Evolutionary conservation across 2,113 vertebrate genomes (phyloP).

Genomic region (Cynocephalus volans): DNA sequence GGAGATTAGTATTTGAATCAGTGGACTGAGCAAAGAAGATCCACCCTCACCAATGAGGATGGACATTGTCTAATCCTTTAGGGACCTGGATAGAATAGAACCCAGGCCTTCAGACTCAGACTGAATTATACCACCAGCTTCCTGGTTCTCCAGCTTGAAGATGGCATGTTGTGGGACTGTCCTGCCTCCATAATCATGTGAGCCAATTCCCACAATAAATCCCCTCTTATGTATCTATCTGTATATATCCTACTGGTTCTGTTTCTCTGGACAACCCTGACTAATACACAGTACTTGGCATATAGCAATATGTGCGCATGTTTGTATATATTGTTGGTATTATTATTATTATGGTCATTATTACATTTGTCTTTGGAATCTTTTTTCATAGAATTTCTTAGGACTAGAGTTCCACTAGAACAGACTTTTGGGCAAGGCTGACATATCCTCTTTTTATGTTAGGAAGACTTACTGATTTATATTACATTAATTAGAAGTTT

Average conservation of each 20-base stretch:
- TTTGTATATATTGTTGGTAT: background rate
- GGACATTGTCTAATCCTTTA: fast-evolving
- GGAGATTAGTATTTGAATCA: background rate
- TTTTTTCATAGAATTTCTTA: background rate
- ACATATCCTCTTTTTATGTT: background rate
- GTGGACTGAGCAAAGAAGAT: background rate
- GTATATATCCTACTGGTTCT: background rate
- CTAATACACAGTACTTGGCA: background rate
- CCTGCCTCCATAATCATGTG: background rate
- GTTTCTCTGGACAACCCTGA: background rate
- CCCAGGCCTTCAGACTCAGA: background rate
- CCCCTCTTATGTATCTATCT: background rate
- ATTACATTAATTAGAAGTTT: background rate
- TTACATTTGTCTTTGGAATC: background rate
- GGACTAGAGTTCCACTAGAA: background rate
- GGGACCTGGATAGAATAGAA: background rate
- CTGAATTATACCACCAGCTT: background rate
- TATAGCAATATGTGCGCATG: background rate
- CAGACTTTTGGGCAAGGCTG: background rate
- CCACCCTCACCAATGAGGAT: background rate
- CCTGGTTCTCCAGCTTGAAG: background rate
- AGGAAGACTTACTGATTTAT: background rate
- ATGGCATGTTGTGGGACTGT: background rate
- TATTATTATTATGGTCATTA: background rate
- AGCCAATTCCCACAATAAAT: background rate